Conservation (phyloP, 2,888 invertebrate genomes). For the Leptinotarsa tumamoca region DNA sequence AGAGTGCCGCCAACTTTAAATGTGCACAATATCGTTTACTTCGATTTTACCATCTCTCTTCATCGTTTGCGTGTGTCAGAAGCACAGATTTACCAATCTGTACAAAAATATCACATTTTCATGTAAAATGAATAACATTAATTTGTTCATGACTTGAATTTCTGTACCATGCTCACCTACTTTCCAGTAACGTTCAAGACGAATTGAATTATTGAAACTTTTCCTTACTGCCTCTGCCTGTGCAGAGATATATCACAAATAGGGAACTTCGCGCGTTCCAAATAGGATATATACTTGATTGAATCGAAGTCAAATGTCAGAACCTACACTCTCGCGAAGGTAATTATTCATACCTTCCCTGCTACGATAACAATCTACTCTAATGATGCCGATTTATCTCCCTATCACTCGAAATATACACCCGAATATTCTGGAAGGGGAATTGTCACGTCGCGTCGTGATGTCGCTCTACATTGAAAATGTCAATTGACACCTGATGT, state of each 20-base stretch:
- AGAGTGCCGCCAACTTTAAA: no score
- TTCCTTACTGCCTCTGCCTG: neutral
- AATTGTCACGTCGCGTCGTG: neutral
- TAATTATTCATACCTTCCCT: conserved; percentile 1
- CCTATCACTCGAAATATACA: neutral
- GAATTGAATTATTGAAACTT: no score
- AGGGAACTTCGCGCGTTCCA: neutral
- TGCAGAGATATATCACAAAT: neutral
- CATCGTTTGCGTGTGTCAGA: no score
- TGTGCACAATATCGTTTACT: no score
- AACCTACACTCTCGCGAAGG: neutral
- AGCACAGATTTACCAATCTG: no score
- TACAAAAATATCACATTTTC: no score
- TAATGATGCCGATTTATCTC: neutral
- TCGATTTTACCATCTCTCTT: no score
- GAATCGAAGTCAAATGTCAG: neutral
- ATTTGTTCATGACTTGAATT: no score
- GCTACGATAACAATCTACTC: neutral
- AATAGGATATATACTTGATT: neutral
- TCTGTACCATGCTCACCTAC: no score
- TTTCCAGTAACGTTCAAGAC: no score
- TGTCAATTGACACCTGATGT: neutral
- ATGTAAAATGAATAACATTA: no score
- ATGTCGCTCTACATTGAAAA: neutral
- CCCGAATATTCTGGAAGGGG: neutral